Evolutionary conservation across 2,888 invertebrate genomes (phyloP), one percentile per base, ranked within the genome.

Genomic region (Acheta domesticus): DNA sequence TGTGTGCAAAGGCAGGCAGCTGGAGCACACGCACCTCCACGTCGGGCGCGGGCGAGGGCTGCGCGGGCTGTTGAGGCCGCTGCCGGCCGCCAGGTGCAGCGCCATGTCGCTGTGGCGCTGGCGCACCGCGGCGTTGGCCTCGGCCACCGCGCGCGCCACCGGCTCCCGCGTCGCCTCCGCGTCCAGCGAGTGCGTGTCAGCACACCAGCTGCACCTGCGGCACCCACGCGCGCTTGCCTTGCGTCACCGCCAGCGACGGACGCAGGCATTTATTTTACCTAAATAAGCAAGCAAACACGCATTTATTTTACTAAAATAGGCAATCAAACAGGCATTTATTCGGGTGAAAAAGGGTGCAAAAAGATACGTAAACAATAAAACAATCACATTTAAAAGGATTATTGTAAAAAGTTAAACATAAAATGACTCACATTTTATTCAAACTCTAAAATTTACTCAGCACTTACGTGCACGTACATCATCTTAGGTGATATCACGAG

Each of bases 131-230:
- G 62, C 62, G 62, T 62, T 62, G 4, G 62, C 62, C n/a, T 62
- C 62, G 62, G 62, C 62, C 62, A 62, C 62, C 62, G 62, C 62
- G 62, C 62, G 62, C 62, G 75, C 14, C 16, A 16, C 23, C 19
- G 20, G 1, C 12, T 75, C 76, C 0, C 74, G 48, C 5, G 74
- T 74, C 3, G 74, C 78, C 48, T 19, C 74, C 20, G 49, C 75
- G 74, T 74, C 76, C 21, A 48, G 16, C 8, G 21, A 36, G 20
- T 76, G 76, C 73, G 49, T 50, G 12, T 76, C 75, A 20, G 49
- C 50, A 62, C n/a, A 50, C 62, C 50, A 62, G 8, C 76, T 79
- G 76, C 79, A 50, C 62, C 36, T 76, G 23, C 36, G 48, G 75
- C 20, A 50, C 1, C 2, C 23, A 2, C 1, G 49, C 14, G 19